Evolutionary conservation across 2,113 vertebrate genomes (phyloP), one percentile per base, ranked within the genome.

Genomic region (Mustela lutreola): DNA sequence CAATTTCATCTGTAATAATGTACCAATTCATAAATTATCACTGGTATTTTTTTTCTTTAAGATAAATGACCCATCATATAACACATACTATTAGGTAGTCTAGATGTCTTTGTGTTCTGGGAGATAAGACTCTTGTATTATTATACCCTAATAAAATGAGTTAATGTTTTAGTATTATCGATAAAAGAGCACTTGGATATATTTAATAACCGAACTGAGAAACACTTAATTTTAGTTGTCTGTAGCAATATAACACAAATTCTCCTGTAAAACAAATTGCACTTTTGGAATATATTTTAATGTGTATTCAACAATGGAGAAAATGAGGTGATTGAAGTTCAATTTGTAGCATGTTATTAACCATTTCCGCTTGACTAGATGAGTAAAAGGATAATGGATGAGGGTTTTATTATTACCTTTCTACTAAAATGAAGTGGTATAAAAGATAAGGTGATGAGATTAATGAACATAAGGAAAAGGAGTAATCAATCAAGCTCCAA

Each of bases 331-430:
- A 99, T 99, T 99, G 99, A 99, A 99, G 99, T 99, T 99, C 99
- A 99, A 99, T 99, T 99, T 99, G 99, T 99, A 99, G 99, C 99
- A 99, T 99, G 99, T 99, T 99, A 99, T 99, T 99, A 99, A 99
- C 99, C 99, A 99, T 99, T 99, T 99, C 99, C 99, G 99, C 99
- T 99, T 99, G 99, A 99, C 99, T 99, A 99, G 99, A 99, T 99
- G 99, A 94, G 99, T 99, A 99, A 99, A 99, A 99, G 99, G 99
- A 99, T 99, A 99, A 99, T 99, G 99, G 99, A 99, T 99, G 99
- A 99, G 99, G 99, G 99, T 99, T 99, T 99, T 99, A 99, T 99
- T 99, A 99, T 99, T 99, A 99, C 99, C 99, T 99, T 99, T 99
- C 98, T 99, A 99, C 99, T 99, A 99, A 99, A 99, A 99, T 99